A percentile compares a stretch with the other conserved stretches of the same genome.
Evolutionary conservation across 2,113 vertebrate genomes (phyloP).

Genomic region (Carassius gibelio): DNA sequence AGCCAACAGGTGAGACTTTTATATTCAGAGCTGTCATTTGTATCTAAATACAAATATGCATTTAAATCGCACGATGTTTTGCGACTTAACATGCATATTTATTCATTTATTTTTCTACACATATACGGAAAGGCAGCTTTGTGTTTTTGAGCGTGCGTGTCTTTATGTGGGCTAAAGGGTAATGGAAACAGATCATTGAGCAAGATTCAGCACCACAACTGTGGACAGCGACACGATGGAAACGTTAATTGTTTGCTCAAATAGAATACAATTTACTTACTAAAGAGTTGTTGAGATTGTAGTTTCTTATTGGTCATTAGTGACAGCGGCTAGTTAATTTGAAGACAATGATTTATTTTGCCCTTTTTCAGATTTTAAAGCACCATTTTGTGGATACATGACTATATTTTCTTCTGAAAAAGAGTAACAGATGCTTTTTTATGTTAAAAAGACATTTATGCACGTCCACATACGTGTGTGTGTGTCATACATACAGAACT

Average conservation of each 20-base stretch:
- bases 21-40: not conserved
- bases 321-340: not conserved
- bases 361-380: not conserved
- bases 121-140: not conserved
- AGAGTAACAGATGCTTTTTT: not conserved
- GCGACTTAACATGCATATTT: not conserved
- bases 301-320: not conserved
- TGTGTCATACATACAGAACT: not conserved
- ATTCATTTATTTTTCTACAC: too few relatives aligned
- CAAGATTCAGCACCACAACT: not conserved
- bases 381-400: not conserved
- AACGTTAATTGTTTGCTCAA: not conserved
- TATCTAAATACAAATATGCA: not conserved
- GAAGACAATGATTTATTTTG: not conserved
- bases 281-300: not conserved
- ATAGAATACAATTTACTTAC: not conserved
- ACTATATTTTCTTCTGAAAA: not conserved
- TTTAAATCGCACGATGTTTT: not conserved
- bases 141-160: not conserved
- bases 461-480: not conserved
- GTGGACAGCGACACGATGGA: not conserved
- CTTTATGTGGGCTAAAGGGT: not conserved
- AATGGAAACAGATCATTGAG: too few relatives aligned
- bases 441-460: too few relatives aligned
- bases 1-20: conserved; percentile 51